Base-by-base conservation (phyloP, 1,140 invertebrate genomes). In the Caenorhabditis remanei region DNA sequence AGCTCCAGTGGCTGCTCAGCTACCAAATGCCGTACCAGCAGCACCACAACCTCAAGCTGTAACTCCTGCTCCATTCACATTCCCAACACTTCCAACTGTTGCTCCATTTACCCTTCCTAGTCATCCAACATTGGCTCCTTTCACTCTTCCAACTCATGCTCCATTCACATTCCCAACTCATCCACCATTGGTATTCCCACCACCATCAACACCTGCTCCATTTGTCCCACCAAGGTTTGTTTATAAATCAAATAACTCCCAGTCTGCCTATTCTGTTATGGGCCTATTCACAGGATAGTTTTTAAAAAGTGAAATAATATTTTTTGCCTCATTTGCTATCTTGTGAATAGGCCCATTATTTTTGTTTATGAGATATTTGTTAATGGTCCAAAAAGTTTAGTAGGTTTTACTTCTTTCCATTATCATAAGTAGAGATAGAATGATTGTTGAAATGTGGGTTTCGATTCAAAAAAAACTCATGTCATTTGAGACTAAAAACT, bases 131-230 rank as follows among this genome's bases (percentile, higher is more conserved):
- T 41, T 71, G 32, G 53, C 86, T 58, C 85, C 53, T n/a, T 67
- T 67, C 24, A 40, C 85, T 32, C 75, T 79, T 16, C 85, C 67
- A 48, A 79, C 85, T 32, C 82, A 79, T 50, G 75, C 86, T 53
- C 86, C 86, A 79, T 84, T 83, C 86, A 87, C 86, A 32, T 83
- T 87, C 56, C 86, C 86, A 58, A 87, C 86, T 46, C 82, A 56
- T 63, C 75, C 86, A 24, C 79, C 86, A 48, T 71, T 56, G 48
- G 46, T 67, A 8, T 71, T 67, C 63, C 85, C 67, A 46, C 63
- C 85, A 24, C 85, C 85, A 71, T 75, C 61, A n/a, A 85, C 84
- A 46, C 50, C 56, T 16, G 65, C 50, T 75, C 84, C 84, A 50
- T 85, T 84, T 48, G 71, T 71, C 48, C 56, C 56, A 43, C 75